Conservation (phyloP, 2,113 vertebrate species). For the Tylochromis polylepis region DNA sequence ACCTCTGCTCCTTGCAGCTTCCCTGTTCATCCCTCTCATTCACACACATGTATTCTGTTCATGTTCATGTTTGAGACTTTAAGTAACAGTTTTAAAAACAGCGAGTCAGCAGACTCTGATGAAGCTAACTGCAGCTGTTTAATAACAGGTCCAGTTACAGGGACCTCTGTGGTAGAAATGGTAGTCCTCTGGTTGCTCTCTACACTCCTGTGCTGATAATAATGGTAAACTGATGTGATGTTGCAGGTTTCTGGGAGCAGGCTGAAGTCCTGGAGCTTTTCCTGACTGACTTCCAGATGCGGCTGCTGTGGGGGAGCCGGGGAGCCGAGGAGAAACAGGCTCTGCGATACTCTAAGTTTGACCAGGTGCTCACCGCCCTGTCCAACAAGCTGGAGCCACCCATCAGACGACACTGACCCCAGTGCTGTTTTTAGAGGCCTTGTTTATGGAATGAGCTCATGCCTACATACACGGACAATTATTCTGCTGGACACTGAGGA, state of each 20-base stretch:
- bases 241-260: conserved; percentile 81
- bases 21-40: neutral
- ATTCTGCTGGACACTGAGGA: neutral
- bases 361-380: conserved; percentile 88
- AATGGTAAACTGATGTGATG: neutral
- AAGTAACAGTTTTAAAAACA: no score
- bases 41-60: neutral
- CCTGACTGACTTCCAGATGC: conserved; percentile 93
- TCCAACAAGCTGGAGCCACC: conserved; percentile 88
- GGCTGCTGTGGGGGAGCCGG: conserved; percentile 89
- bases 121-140: no score
- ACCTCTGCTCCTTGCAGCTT: neutral
- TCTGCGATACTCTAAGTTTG: conserved; percentile 84
- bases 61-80: neutral
- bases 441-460: neutral
- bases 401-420: conserved; percentile 41
- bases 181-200: neutral
- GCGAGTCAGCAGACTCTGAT: no score
- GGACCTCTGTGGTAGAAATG: neutral
- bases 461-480: neutral
- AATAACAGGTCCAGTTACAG: neutral
- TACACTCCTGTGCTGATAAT: neutral
- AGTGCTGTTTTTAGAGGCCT: neutral
- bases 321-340: conserved; percentile 82
- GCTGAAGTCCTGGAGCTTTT: conserved; percentile 84